Percentiles rank a stretch among this genome's conserved stretches.
Evolutionary conservation across 2,888 invertebrate species (phyloP).

Genomic region (Stenichneumon culpator): DNA sequence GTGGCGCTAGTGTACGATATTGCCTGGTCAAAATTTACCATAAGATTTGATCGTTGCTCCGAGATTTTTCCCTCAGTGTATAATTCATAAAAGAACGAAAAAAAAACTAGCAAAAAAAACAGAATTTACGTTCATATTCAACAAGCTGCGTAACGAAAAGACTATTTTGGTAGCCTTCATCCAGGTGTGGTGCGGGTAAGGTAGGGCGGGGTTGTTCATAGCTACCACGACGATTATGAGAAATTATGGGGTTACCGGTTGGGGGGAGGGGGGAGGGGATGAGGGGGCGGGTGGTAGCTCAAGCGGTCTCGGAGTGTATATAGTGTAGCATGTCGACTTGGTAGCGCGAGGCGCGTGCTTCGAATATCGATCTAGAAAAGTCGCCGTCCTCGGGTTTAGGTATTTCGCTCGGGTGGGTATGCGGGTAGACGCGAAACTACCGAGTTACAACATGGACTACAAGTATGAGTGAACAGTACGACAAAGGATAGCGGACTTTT

Average conservation of each 20-base stretch:
- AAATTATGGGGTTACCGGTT: conserved; percentile 59
- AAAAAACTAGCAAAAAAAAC: not conserved
- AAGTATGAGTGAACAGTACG: conserved; percentile 24
- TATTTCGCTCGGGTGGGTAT: conserved; percentile 47
- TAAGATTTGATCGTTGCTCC: not conserved
- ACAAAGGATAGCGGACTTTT: conserved; percentile 49
- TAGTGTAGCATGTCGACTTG: conserved; percentile 69
- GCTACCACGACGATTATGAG: conserved; percentile 55
- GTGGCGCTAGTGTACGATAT: no score
- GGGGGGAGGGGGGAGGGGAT: conserved; percentile 12
- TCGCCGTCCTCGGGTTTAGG: conserved; percentile 43
- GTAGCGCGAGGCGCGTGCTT: conserved; percentile 73
- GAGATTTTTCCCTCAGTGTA: not conserved
- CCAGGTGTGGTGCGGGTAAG: not conserved
- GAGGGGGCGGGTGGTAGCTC: conserved; percentile 10
- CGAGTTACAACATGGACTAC: conserved; percentile 1
- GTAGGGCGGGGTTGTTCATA: conserved; percentile 10
- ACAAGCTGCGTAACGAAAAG: not conserved
- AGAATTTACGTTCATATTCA: not conserved
- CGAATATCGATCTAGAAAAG: conserved; percentile 76
- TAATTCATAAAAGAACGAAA: not conserved
- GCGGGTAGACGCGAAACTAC: conserved; percentile 47
- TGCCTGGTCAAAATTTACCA: no score
- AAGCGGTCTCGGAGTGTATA: conserved; percentile 31
- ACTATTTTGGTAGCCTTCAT: conserved; percentile 15